Evolutionary conservation across 2,888 invertebrate species (phyloP).

Genomic region (Tribolium freemani): DNA sequence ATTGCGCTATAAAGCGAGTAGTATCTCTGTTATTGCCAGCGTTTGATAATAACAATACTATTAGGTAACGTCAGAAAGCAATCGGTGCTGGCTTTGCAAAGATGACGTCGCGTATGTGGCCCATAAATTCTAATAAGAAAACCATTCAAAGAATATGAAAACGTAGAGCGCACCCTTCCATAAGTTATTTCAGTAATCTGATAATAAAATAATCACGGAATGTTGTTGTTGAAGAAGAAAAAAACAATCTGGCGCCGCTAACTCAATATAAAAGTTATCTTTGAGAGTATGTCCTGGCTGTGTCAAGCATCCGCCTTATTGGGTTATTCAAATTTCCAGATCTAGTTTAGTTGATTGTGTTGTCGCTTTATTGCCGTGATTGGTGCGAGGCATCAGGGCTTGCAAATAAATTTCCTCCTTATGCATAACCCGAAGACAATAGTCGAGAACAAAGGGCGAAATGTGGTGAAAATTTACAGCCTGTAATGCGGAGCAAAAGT

Average conservation of each 20-base stretch:
- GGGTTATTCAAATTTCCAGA: slow-evolving; percentile 57
- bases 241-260: slow-evolving; percentile 59
- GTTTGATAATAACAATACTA: slow-evolving; percentile 27
- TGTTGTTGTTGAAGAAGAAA: slow-evolving; percentile 44
- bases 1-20: slow-evolving; percentile 14
- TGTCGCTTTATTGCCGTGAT: slow-evolving; percentile 21
- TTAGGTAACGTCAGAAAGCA: slow-evolving; percentile 28
- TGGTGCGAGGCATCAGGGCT: slow-evolving; percentile 17
- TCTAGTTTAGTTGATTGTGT: slow-evolving; percentile 52
- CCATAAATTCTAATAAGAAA: slow-evolving; percentile 10
- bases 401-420: slow-evolving; percentile 34
- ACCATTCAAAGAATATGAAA: slow-evolving; percentile 1
- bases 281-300: slow-evolving; percentile 42
- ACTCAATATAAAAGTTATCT: slow-evolving; percentile 61
- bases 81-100: slow-evolving; percentile 12
- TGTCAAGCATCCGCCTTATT: slow-evolving; percentile 53
- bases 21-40: slow-evolving; percentile 20
- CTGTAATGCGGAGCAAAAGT: slow-evolving; percentile 38
- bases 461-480: slow-evolving; percentile 35
- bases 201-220: slow-evolving; percentile 51
- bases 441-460: slow-evolving; percentile 31
- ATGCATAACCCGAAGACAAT: slow-evolving; percentile 33
- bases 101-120: background rate
- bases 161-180: slow-evolving; percentile 12
- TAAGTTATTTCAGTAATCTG: slow-evolving; percentile 45